Percentiles rank a stretch among this genome's conserved stretches.
These are phyloP conservation scores for Calliopum simillimum DNA, from an alignment of 2,888 invertebrate genomes.

Conservation along the genomic window DNA sequence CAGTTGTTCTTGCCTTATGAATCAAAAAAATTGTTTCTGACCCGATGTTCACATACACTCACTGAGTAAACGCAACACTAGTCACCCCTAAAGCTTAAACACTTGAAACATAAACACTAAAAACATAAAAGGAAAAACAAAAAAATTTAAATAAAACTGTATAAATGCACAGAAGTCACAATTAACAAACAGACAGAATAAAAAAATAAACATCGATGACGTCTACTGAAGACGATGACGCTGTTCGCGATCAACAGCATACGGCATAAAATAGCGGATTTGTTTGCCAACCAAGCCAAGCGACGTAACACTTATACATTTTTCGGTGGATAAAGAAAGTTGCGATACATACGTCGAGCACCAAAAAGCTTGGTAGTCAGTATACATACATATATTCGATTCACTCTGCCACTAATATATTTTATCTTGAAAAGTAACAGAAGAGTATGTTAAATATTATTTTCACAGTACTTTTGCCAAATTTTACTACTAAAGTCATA, in stretches of 20 bases:
- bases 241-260: background rate
- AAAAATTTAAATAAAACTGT: conserved; percentile 29
- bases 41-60: too few relatives aligned
- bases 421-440: too few relatives aligned
- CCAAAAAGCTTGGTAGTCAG: background rate
- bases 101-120: background rate
- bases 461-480: too few relatives aligned
- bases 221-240: conserved; percentile 1
- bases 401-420: too few relatives aligned
- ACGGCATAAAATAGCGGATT: conserved; percentile 20
- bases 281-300: too few relatives aligned
- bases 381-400: too few relatives aligned
- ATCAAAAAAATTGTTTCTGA: too few relatives aligned
- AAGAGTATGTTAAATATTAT: too few relatives aligned
- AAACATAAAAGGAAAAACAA: conserved; percentile 23
- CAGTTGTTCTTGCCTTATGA: too few relatives aligned
- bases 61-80: too few relatives aligned
- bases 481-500: too few relatives aligned
- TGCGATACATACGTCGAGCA: background rate
- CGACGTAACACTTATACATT: background rate
- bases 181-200: conserved; percentile 8
- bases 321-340: conserved; percentile 12
- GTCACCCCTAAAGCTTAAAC: too few relatives aligned
- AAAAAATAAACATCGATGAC: conserved; percentile 13
- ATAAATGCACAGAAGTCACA: conserved; percentile 40